Base-by-base conservation (phyloP, 37 sponge, comb jelly and placozoan genomes). In the Halisarca cf. caerulea region DNA sequence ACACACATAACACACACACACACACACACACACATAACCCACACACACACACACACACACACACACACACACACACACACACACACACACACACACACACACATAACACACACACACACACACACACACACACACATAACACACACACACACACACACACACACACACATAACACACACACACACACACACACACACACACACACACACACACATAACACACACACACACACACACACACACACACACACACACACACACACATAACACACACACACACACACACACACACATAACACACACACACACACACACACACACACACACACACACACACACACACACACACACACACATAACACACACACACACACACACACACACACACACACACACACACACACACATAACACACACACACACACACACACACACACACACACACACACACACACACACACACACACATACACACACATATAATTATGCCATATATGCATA, bases 301-400 rank as follows among this genome's bases (percentile, higher is more conserved):
- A 61, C 64, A 61, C 64, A 61, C 64, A 61, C 64, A 15, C 64
- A 61, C 64, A 61, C 64, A 61, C 64, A 61, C 9, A 61, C 64
- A 61, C 64, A 61, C 64, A 61, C 64, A 61, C 64, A 61, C 64
- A 61, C 64, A 61, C 64, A 61, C 64, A 61, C 64, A 61, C 64
- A 61, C 64, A 61, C 64, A 61, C 64, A 61, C 64, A 61, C 64
- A 61, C 64, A 61, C 64, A 61, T n/a, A n/a, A n/a, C n/a, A n/a
- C 64, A 61, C 9, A 61, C 64, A 61, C 64, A 15, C 9, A 61
- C 64, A 61, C 64, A 61, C 64, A 61, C 64, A 61, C 64, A 61
- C 9, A 61, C 9, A 15, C 64, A 61, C 64, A 61, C 23, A 21
- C 64, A 61, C 64, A 61, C 9, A 61, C 64, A 61, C 9, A 61